A percentile compares a stretch with the other conserved stretches of the same genome.
These are phyloP conservation scores for Mormyrops boulengeri DNA, from an alignment of 2,797 vertebrate species.

Conservation along the genomic window DNA sequence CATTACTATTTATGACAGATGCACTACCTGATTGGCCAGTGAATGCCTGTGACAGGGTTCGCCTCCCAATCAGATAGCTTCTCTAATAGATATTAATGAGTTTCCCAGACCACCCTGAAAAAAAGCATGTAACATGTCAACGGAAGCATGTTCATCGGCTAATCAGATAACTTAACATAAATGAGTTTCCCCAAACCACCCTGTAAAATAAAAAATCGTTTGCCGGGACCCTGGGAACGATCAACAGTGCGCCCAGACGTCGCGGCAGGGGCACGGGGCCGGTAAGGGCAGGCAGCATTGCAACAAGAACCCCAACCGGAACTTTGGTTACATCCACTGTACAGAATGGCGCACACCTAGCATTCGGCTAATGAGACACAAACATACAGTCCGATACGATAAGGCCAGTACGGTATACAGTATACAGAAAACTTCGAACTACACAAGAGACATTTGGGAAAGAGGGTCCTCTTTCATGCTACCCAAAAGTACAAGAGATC, in stretches of 20 bases:
- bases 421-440: not conserved
- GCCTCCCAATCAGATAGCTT: not conserved
- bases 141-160: not conserved
- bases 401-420: slow-evolving; percentile 17
- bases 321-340: not conserved
- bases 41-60: not conserved
- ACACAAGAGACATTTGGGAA: not conserved
- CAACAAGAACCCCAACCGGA: not conserved
- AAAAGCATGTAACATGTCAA: not conserved
- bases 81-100: not conserved
- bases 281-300: not conserved
- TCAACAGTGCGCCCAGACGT: not conserved
- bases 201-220: not conserved
- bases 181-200: not conserved
- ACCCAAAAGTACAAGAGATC: not conserved
- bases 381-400: not conserved
- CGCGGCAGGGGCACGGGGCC: not conserved
- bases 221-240: not conserved
- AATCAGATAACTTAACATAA: not conserved
- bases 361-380: not conserved
- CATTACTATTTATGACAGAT: not conserved
- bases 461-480: not conserved
- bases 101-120: not conserved
- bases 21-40: not conserved
- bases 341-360: not conserved